These are phyloP conservation scores for Apodemus sylvaticus DNA, from an alignment of 2,113 vertebrate genomes.

Conservation along the genomic window DNA sequence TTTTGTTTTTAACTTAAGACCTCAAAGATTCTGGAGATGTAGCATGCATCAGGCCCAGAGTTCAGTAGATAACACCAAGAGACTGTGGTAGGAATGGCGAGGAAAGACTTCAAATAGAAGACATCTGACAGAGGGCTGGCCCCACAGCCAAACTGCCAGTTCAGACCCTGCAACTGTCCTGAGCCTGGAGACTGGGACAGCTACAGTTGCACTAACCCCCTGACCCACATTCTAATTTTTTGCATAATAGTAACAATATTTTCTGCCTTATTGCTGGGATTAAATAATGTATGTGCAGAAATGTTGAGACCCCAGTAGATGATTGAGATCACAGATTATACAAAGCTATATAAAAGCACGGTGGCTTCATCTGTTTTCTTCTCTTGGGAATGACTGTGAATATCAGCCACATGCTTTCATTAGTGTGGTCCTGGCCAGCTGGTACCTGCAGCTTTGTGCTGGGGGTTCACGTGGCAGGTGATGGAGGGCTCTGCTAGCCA, in stretches of 20 bases:
- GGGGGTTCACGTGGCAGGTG: neutral
- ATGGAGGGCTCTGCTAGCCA: neutral
- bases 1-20: neutral
- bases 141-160: neutral
- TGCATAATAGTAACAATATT: neutral
- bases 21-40: neutral
- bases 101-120: neutral
- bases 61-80: neutral
- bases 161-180: neutral
- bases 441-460: neutral
- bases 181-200: neutral
- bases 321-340: neutral
- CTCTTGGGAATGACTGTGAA: neutral
- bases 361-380: neutral
- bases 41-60: neutral
- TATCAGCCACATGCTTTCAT: neutral
- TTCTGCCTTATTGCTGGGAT: neutral
- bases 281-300: neutral
- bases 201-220: neutral
- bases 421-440: neutral
- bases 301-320: neutral
- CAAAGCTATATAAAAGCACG: neutral
- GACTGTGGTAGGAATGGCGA: too few species aligned
- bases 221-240: neutral
- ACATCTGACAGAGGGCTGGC: neutral